Base-by-base conservation (phyloP, 2,113 vertebrate species). In the Merops nubicus region DNA sequence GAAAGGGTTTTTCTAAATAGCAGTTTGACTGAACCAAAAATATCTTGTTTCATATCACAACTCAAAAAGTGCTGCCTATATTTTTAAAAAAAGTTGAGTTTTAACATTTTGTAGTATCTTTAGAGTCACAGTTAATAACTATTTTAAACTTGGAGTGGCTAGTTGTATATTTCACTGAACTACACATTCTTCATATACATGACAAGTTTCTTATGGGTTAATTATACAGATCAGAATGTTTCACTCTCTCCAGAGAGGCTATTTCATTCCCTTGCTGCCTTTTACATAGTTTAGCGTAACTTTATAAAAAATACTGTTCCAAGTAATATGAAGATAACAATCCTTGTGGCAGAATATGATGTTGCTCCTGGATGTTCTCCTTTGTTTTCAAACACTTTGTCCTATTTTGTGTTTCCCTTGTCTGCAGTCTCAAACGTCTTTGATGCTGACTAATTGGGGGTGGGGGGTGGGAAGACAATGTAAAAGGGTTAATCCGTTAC, bases 401-500 rank as follows among this genome's bases (percentile, higher is more conserved):
- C 81, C 74, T 33, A 34, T 94, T 93, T 95, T 91, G 20, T 82
- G 87, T 91, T 95, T 91, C 77, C 25, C 25, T 18, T 93, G 85
- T 83, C 81, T 95, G 81, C 70, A 88, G 81, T 76, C 94, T 92
- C 65, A 92, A 79, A 45, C 74, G 34, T 91, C 93, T 96, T 96
- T 96, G 95, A 95, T 95, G 94, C 94, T 96, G 89, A 95, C 94
- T 95, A 97, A 97, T 95, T 96, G 40, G 87, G n/a, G 87, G n/a
- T n/a, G 89, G 78, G 64, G 84, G 65, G 36, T 8, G 50, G 45
- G 45, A 45, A 89, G 87, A 93, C 94, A 96, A 94, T 95, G 88
- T 77, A 84, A 85, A 94, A 95, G 81, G 95, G 93, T 94, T 96
- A 97, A 96, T 96, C 91, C 18, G 45, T 91, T 96, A 93, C 94